Evolutionary conservation across 2,888 invertebrate species (phyloP), one percentile per base, ranked within the genome.

Genomic region (Diadromus collaris): DNA sequence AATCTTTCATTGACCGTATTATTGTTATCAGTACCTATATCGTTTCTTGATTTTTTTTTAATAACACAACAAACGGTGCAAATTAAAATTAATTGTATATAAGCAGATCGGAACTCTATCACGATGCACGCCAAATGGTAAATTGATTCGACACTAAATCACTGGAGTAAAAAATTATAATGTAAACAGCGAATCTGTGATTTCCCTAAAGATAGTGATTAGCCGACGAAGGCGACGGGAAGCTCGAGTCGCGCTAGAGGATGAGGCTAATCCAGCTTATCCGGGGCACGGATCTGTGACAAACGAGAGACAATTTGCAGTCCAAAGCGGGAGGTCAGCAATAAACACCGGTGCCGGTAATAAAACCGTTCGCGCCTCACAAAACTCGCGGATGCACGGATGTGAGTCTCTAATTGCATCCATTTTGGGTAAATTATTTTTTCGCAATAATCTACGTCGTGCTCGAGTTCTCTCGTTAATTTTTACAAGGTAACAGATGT

Each of bases 231-330:
- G n/a, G n/a, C 16, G 32, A 34, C 13, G 48, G 29, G 56, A 21
- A 34, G 48, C 19, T 38, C 19, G 27, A 61, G 58, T 29, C 13
- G 56, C 9, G 63, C 69, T 48, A 54, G 51, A 75, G 70, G 76
- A 78, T 78, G 74, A 76, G 72, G 72, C 78, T 78, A 78, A 82
- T 82, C 80, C 72, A 24, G 68, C 78, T 80, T 82, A 82, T 82
- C 80, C 76, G 48, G 56, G 74, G 74, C 54, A 61, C 38, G 61
- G 67, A 77, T 77, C 76, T 71, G 29, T 32, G 61, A 67, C 51
- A 77, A 67, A 67, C 71, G 67, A 67, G 76, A 67, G 71, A 77
- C 71, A 71, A 77, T 77, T 77, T 72, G 71, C 67, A 54, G 44
- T 56, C 29, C 16, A 41, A 41, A 29, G 38, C 34, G 32, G 58